Percentiles rank a stretch among this genome's conserved stretches.
Conservation (phyloP, 2,113 vertebrate species). For the Elaphurus davidianus region DNA sequence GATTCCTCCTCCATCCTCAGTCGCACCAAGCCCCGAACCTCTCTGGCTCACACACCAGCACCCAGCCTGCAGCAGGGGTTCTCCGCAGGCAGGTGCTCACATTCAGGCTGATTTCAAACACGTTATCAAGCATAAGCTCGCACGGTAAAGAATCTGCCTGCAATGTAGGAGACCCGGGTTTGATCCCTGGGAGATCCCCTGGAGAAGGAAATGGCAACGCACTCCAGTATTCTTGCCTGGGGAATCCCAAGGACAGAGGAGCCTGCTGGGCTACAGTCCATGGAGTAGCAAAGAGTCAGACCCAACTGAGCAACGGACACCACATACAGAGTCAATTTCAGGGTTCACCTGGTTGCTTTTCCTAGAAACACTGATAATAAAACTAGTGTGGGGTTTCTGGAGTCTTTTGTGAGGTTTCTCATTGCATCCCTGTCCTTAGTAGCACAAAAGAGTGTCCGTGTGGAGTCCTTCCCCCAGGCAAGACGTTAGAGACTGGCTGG, state of each 20-base stretch:
- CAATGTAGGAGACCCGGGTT: neutral
- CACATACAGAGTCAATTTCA: neutral
- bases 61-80: neutral
- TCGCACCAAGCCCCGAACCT: neutral
- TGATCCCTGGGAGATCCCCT: neutral
- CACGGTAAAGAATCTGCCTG: neutral
- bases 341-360: neutral
- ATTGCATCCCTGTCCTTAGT: neutral
- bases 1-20: neutral
- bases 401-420: neutral
- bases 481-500: neutral
- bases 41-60: fast-evolving
- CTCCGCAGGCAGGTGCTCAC: neutral
- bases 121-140: neutral
- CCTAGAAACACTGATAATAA: neutral
- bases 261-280: neutral
- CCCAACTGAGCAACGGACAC: neutral
- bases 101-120: neutral
- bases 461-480: neutral
- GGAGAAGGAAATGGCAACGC: neutral
- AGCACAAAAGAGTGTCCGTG: neutral
- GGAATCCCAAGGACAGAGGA: neutral
- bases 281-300: neutral
- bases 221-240: neutral
- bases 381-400: neutral